Conservation (phyloP, 2,113 vertebrate species). For the Falcunculus frontatus region DNA sequence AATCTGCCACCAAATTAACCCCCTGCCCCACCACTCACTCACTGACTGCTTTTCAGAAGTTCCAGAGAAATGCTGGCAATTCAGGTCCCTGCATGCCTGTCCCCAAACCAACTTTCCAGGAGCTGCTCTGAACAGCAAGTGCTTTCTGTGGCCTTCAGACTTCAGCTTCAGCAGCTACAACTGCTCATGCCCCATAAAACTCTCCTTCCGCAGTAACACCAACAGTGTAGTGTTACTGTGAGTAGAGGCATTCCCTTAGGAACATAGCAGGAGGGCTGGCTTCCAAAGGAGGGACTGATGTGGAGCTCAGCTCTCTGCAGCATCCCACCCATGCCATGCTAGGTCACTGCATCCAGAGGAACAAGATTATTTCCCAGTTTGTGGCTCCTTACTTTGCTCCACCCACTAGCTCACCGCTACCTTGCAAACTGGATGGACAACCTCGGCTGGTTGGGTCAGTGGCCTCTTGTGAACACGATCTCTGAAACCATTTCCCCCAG, state of each 20-base stretch:
- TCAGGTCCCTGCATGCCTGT: accelerated
- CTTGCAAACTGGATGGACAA: not conserved
- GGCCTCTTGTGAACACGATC: not conserved
- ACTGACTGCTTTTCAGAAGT: not conserved
- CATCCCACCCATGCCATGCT: not conserved
- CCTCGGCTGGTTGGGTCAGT: not conserved
- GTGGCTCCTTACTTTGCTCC: not conserved
- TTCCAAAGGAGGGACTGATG: not conserved
- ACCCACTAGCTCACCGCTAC: not conserved
- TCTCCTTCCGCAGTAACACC: not conserved
- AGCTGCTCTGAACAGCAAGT: not conserved
- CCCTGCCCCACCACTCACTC: not conserved
- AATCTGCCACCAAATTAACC: not conserved
- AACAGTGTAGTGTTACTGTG: too few species aligned
- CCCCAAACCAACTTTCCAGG: not conserved
- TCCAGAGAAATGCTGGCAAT: not conserved
- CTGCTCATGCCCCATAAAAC: not conserved
- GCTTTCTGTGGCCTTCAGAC: not conserved
- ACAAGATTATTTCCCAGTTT: not conserved
- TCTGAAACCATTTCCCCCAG: not conserved
- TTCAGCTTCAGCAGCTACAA: not conserved
- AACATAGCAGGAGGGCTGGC: not conserved
- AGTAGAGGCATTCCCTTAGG: not conserved
- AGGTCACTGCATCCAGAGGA: not conserved
- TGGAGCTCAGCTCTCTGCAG: not conserved